Evolutionary conservation across 2,888 invertebrate genomes (phyloP).

Genomic region (Aphidoletes aphidimyza): DNA sequence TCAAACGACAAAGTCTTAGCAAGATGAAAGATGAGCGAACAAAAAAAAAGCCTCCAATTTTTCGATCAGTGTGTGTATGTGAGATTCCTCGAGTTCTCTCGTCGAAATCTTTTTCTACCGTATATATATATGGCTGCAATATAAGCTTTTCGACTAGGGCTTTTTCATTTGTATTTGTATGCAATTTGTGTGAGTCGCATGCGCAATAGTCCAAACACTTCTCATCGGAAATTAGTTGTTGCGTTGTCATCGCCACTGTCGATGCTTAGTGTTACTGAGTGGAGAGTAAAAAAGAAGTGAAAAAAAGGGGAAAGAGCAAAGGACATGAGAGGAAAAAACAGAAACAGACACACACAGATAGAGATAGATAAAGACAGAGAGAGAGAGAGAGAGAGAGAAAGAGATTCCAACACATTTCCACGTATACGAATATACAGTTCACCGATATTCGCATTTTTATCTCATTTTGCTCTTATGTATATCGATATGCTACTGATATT

Average conservation of each 20-base stretch:
- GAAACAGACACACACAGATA: not conserved
- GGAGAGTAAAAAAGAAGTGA: too few relatives aligned
- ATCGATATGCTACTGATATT: not conserved
- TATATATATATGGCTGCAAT: not conserved
- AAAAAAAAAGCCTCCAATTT: not conserved
- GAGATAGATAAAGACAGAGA: too few relatives aligned
- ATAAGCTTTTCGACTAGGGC: constrained; percentile 6
- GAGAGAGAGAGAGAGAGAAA: not conserved
- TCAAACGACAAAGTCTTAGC: not conserved
- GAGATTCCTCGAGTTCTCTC: not conserved
- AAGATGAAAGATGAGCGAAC: not conserved
- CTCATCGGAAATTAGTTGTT: not conserved
- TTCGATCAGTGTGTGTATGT: not conserved
- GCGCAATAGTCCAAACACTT: not conserved
- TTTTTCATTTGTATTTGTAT: constrained; percentile 1
- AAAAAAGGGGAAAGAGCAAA: not conserved
- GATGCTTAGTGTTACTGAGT: not conserved
- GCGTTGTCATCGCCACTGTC: not conserved
- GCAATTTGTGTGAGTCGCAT: constrained; percentile 19
- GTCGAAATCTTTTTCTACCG: not conserved
- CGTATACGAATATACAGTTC: not conserved
- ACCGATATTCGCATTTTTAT: not conserved
- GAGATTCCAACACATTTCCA: not conserved
- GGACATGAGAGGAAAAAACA: not conserved
- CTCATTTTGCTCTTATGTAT: not conserved